Base-by-base conservation (phyloP, 2,888 invertebrate species). In the Bellardia pandia region DNA sequence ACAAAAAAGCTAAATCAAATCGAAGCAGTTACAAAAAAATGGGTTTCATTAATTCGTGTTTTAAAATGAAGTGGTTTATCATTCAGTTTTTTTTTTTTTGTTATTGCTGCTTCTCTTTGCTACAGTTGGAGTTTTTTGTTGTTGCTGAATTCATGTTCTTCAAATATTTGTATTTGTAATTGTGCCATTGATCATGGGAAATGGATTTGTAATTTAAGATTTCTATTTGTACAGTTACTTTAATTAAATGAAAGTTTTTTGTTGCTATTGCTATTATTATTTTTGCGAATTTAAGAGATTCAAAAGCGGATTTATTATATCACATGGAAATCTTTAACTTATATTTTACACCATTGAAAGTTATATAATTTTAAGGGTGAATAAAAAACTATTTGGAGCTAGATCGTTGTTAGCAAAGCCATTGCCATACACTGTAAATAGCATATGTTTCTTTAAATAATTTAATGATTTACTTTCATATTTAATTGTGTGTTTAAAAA, bases 121-220 rank as follows among this genome's bases (percentile, higher is more conserved):
- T 51, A 6, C 33, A 53, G 45, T 14, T 60, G 40, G 9, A 51
- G 23, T 60, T 30, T 60, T 62, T 40, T 23, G 58, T 30, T 74
- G 69, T 33, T 5, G 23, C 16, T 53, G 58, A 30, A 62, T 78
- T 78, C 78, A 78, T 68, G 58, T 78, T 69, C 16, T 48, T 45
- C 58, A 68, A 78, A 78, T 78, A 51, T 64, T 76, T 76, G 40
- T 66, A 40, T 60, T 79, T 79, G 79, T 79, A 79, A 79, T 79
- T 71, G 62, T 79, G 71, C 53, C 79, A 79, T 79, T 79, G 71
- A 79, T 79, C 79, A 79, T 79, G 79, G 62, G 71, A 79, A 79
- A 62, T 79, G 71, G 62, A 79, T 79, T 79, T 79, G 69, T 69
- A 78, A 78, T 78, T 69, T 78, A 69, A 69, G 58, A 69, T 78